phyloP scores from a whole-genome alignment of 2,888 invertebrate species.

The Nymphalis c-album region DNA sequence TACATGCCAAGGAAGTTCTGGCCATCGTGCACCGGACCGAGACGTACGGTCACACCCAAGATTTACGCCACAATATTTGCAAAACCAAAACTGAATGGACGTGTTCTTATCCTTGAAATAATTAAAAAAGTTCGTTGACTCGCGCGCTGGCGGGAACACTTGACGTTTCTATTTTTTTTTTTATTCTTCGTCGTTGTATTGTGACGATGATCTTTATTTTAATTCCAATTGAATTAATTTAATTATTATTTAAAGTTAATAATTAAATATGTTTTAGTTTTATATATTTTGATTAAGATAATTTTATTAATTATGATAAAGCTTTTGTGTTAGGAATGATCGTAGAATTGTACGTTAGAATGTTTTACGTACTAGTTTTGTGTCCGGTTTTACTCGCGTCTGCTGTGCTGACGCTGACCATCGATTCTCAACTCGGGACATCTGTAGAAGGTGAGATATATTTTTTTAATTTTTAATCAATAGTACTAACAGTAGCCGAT shows the following conservation, averaged over 20 bases:
- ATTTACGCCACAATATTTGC: constrained; percentile 73
- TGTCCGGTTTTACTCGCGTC: constrained; percentile 67
- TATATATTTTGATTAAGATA: too few relatives aligned
- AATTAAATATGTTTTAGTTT: too few relatives aligned
- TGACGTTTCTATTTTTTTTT: constrained; percentile 38
- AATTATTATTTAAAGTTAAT: background rate
- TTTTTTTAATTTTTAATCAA: constrained; percentile 2
- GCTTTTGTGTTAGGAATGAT: constrained; percentile 36
- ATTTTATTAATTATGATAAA: constrained; percentile 21
- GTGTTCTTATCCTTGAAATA: constrained; percentile 53
- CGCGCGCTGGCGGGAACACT: constrained; percentile 42
- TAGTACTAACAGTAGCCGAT: background rate
- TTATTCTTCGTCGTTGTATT: constrained; percentile 17
- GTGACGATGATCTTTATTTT: constrained; percentile 29
- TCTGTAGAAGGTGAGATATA: constrained; percentile 69
- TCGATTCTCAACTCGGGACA: constrained; percentile 73
- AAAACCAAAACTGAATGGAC: constrained; percentile 64
- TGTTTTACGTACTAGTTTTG: constrained; percentile 64
- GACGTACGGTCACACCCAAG: constrained; percentile 64
- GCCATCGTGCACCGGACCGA: constrained; percentile 56
- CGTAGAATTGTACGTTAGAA: constrained; percentile 52
- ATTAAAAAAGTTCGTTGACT: constrained; percentile 45
- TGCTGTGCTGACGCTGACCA: constrained; percentile 68
- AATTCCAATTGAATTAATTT: constrained; percentile 1
- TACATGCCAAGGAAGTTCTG: constrained; percentile 67